These are phyloP conservation scores for Lepilemur septentrionalis DNA, from an alignment of 2,797 vertebrate genomes.

Conservation along the genomic window DNA sequence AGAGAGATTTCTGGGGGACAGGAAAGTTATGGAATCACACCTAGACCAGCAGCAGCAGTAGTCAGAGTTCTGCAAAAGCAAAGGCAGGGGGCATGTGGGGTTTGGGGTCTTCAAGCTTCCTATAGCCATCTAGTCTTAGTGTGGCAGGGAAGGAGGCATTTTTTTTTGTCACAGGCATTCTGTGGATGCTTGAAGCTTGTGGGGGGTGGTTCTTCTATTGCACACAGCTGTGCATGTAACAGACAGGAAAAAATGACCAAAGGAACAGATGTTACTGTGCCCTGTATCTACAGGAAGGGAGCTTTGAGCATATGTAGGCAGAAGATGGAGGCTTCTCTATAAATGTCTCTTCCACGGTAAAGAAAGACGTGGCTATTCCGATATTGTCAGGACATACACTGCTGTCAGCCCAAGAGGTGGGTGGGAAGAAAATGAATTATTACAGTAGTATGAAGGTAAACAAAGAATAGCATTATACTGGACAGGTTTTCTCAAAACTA, in stretches of 20 bases:
- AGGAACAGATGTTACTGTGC: background rate
- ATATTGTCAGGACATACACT: background rate
- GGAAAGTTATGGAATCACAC: background rate
- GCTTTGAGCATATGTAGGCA: background rate
- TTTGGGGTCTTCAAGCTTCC: background rate
- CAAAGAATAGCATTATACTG: rapidly evolving
- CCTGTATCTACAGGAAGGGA: background rate
- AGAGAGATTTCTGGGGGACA: too few relatives aligned
- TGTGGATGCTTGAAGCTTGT: background rate
- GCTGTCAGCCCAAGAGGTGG: background rate
- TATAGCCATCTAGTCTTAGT: background rate
- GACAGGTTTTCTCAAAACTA: background rate
- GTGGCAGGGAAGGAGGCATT: background rate
- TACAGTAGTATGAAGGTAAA: background rate
- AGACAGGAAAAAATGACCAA: background rate
- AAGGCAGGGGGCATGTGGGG: background rate
- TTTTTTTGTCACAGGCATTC: background rate
- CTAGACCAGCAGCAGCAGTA: too few relatives aligned
- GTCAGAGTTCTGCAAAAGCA: background rate
- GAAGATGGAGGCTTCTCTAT: background rate
- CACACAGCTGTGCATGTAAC: background rate
- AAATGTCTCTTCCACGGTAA: background rate
- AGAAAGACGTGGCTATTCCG: background rate
- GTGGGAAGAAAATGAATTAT: background rate
- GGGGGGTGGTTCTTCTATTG: background rate